Evolutionary conservation across 1,140 invertebrate species (phyloP), one percentile per base, ranked within the genome.

Genomic region (Sycophila sp.): DNA sequence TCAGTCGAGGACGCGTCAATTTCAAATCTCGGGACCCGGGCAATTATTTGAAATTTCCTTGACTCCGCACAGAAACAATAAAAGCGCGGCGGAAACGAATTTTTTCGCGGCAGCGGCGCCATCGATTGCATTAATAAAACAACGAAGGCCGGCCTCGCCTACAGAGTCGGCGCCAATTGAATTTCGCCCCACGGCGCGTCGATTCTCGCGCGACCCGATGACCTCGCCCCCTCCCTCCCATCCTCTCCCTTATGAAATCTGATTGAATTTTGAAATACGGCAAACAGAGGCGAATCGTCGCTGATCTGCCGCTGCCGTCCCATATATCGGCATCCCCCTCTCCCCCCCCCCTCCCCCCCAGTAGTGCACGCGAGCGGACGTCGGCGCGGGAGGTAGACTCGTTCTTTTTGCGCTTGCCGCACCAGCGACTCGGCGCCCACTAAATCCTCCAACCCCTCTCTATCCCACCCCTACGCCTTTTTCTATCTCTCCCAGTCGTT

Each of bases 181-280:
- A n/a, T n/a, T n/a, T n/a, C n/a, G 26, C 19, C 49, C 24, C 49
- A 30, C 19, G 22, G 26, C 49, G 26, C 49, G 22, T 22, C 24
- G 7, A 26, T 53, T 30, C 26, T 26, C 49, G 19, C 49, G 13
- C 19, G 49, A 4, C 19, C 11, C 26, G n/a, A n/a, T n/a, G n/a
- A n/a, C n/a, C n/a, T n/a, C n/a, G n/a, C 17, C n/a, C 4, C 45
- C 3, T 7, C 4, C 4, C n/a, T 22, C 17, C 34, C 10, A 32
- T 34, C n/a, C 34, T 38, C 36, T 24, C n/a, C 65, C 53, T 69
- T 69, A 65, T 55, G 42, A 65, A 63, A 70, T 70, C 68, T 66
- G 60, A 73, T 71, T 71, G 72, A 73, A 73, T 70, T 69, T 73
- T 73, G 66, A 73, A 69, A 70, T 73, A 66, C 36, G 49, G 26